These are phyloP conservation scores for Alexandromys fortis DNA, from an alignment of 2,113 vertebrate genomes.

Conservation along the genomic window DNA sequence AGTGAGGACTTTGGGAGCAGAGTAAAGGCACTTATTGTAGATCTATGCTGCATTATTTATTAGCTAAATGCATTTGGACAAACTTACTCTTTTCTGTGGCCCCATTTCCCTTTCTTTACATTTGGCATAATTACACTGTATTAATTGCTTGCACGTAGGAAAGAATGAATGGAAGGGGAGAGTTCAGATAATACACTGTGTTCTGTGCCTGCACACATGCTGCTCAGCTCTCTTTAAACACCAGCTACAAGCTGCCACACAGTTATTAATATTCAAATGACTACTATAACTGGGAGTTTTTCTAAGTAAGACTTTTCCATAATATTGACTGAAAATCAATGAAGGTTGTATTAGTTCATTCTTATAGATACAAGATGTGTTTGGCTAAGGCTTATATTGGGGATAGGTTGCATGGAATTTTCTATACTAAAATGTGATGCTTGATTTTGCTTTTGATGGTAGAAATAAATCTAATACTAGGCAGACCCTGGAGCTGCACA, in stretches of 20 bases:
- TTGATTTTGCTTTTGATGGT: conserved; percentile 17
- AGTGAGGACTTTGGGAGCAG: background rate
- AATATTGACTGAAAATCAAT: background rate
- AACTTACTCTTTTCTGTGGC: background rate
- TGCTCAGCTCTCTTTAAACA: background rate
- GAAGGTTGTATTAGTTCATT: background rate
- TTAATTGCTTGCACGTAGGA: background rate
- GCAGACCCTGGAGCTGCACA: background rate
- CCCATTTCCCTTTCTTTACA: background rate
- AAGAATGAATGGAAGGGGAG: background rate
- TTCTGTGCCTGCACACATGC: background rate
- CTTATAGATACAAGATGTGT: background rate
- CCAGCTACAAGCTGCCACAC: background rate
- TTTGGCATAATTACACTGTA: background rate
- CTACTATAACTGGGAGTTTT: background rate
- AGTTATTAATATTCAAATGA: conserved; percentile 22
- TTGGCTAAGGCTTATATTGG: background rate
- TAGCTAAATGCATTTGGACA: conserved; percentile 2
- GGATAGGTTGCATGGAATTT: background rate
- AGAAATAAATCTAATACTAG: background rate
- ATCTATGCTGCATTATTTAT: background rate
- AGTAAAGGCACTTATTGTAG: background rate
- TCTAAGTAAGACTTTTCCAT: background rate
- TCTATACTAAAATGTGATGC: background rate
- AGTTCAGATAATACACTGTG: background rate